Conservation (phyloP, 2,888 invertebrate genomes). For the Ornithoptera priamus region DNA sequence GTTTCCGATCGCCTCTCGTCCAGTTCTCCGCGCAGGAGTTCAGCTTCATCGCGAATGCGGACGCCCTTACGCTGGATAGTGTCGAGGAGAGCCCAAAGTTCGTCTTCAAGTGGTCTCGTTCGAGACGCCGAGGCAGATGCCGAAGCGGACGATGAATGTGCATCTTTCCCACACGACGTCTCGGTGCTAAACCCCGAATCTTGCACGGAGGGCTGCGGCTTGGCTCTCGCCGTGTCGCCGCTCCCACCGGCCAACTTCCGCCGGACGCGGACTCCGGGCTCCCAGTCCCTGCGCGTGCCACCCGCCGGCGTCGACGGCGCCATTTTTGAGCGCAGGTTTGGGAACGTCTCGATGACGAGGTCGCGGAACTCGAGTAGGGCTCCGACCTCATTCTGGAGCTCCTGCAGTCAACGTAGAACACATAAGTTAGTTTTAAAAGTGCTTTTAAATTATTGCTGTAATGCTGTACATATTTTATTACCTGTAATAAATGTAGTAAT, state of each 20-base stretch:
- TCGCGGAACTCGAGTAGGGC: constrained; percentile 94
- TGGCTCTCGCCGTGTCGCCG: constrained; percentile 72
- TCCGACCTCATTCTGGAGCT: constrained; percentile 96
- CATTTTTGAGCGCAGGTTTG: constrained; percentile 93
- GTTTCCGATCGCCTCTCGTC: constrained; percentile 66
- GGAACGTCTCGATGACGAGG: constrained; percentile 96
- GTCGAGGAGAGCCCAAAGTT: constrained; percentile 91
- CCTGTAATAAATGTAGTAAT: too few relatives aligned
- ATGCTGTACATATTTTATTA: too few relatives aligned
- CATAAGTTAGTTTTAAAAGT: too few relatives aligned
- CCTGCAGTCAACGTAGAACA: constrained; percentile 59
- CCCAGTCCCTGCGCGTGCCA: constrained; percentile 84
- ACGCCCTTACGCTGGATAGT: constrained; percentile 90
- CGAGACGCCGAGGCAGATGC: constrained; percentile 79
- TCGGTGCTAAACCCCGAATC: constrained; percentile 96
- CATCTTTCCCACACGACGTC: constrained; percentile 90
- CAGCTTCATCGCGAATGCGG: constrained; percentile 84
- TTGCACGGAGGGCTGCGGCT: constrained; percentile 84
- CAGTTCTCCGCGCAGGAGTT: constrained; percentile 77
- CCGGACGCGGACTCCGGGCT: constrained; percentile 88
- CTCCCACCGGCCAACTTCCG: constrained; percentile 76
- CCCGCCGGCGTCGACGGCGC: constrained; percentile 81
- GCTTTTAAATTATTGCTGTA: too few relatives aligned
- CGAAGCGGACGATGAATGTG: constrained; percentile 83
- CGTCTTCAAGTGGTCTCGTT: constrained; percentile 84